Percentiles rank a stretch among this genome's conserved stretches.
Evolutionary conservation across 1,140 invertebrate species (phyloP).

Genomic region (Apocrypta bakeri): DNA sequence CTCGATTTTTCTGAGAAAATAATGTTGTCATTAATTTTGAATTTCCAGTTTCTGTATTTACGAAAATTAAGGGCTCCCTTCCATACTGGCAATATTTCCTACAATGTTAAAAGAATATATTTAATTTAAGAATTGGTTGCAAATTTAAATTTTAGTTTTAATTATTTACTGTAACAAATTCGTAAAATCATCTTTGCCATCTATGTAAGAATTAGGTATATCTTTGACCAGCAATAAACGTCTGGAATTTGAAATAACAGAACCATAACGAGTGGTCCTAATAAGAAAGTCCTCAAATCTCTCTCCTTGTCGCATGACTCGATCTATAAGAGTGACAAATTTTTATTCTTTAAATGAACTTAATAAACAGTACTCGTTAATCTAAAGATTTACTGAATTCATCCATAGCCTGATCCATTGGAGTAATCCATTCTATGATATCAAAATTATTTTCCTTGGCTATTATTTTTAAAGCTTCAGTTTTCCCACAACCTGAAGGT

Average conservation of each 20-base stretch:
- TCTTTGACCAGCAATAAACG: slow-evolving; percentile 82
- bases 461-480: slow-evolving; percentile 77
- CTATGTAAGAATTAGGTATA: slow-evolving; percentile 82
- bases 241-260: slow-evolving; percentile 76
- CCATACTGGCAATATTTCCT: slow-evolving; percentile 78
- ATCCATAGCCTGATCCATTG: slow-evolving; percentile 76
- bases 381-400: slow-evolving; percentile 66
- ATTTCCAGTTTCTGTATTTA: slow-evolving; percentile 80
- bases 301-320: slow-evolving; percentile 74
- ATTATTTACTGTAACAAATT: slow-evolving; percentile 79
- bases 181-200: slow-evolving; percentile 77
- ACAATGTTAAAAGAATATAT: slow-evolving; percentile 61
- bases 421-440: slow-evolving; percentile 83
- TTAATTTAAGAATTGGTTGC: slow-evolving; percentile 15
- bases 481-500: slow-evolving; percentile 84
- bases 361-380: background rate
- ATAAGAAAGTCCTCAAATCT: slow-evolving; percentile 81
- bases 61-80: slow-evolving; percentile 82
- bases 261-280: slow-evolving; percentile 81
- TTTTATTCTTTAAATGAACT: slow-evolving; percentile 9
- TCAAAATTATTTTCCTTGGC: slow-evolving; percentile 77
- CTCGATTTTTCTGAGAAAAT: slow-evolving; percentile 78
- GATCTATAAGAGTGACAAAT: slow-evolving; percentile 53
- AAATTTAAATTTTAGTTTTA: slow-evolving; percentile 30
- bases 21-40: slow-evolving; percentile 77